Evolutionary conservation across 2,888 invertebrate species (phyloP), one percentile per base, ranked within the genome.

Genomic region (Aphidius colemani): DNA sequence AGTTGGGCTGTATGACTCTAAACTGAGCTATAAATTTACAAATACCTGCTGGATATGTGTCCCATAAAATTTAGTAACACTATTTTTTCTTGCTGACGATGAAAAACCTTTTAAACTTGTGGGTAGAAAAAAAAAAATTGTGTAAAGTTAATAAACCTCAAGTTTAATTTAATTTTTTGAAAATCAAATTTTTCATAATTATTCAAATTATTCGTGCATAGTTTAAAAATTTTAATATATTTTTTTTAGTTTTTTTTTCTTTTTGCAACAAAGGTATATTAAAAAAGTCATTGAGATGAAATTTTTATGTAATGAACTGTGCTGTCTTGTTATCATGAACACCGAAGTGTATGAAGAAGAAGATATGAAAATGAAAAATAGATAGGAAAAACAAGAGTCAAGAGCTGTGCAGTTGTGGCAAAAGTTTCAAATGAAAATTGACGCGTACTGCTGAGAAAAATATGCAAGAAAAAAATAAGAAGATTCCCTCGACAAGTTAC

Each of bases 391-490:
- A 43, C 30, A 30, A 30, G 30, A 45, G 49, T 40, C 9, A 53
- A 62, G 59, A 44, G 57, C 6, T 13, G 48, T 30, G 4, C 30
- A 46, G 45, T 49, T 64, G 66, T 60, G 62, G 63, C 43, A 62
- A 66, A 69, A 69, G 62, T 67, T 70, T 70, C 49, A 66, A 67
- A 70, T 70, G 69, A 70, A 69, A 70, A 70, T 70, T 69, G 67
- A 70, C 69, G 63, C 59, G 62, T 30, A 30, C 61, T 55, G 45
- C 56, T 41, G 45, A 57, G 56, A 59, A 67, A 66, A 66, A 69
- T 67, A 69, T 69, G 64, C 65, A 53, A 63, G 60, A 45, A 30
- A 61, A 53, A 46, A 45, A 30, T 40, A 61, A n/a, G 55, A 59
- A 59, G 61, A 46, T 53, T 57, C 66, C 66, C 59, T 48, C 59